Conservation (phyloP, 2,113 vertebrate species). For the Phainopepla nitens region DNA sequence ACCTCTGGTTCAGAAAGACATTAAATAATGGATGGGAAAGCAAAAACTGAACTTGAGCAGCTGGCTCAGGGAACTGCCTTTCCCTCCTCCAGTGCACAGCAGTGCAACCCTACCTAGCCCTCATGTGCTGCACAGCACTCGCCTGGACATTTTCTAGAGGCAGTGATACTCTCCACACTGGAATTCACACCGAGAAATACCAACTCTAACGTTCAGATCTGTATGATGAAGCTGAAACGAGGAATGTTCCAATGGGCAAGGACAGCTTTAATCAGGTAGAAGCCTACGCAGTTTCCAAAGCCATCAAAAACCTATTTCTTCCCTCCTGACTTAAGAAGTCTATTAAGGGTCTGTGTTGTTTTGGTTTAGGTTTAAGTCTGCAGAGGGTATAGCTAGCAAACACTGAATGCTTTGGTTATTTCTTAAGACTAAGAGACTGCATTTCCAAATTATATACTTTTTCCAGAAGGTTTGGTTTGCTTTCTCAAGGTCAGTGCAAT, state of each 20-base stretch:
- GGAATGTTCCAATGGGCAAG: neutral
- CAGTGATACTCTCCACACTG: neutral
- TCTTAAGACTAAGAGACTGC: neutral
- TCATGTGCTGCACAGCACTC: neutral
- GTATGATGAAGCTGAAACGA: neutral
- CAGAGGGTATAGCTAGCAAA: neutral
- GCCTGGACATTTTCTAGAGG: neutral
- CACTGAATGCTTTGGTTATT: neutral
- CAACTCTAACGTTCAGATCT: accelerated
- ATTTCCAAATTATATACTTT: neutral
- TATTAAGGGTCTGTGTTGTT: neutral
- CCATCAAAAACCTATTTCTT: neutral
- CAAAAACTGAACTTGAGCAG: neutral
- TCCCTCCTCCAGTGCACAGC: neutral
- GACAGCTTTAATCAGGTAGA: neutral
- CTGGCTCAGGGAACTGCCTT: neutral
- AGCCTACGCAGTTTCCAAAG: neutral
- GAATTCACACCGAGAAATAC: neutral
- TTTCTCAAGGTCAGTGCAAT: constrained; percentile 63
- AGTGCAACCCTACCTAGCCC: neutral
- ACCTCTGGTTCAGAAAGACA: neutral
- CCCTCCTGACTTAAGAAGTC: neutral
- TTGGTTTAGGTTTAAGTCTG: neutral
- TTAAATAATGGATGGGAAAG: neutral
- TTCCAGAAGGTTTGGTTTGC: neutral